Evolutionary conservation across 2,113 vertebrate species (phyloP), one percentile per base, ranked within the genome.

Genomic region (Heliornis fulica): DNA sequence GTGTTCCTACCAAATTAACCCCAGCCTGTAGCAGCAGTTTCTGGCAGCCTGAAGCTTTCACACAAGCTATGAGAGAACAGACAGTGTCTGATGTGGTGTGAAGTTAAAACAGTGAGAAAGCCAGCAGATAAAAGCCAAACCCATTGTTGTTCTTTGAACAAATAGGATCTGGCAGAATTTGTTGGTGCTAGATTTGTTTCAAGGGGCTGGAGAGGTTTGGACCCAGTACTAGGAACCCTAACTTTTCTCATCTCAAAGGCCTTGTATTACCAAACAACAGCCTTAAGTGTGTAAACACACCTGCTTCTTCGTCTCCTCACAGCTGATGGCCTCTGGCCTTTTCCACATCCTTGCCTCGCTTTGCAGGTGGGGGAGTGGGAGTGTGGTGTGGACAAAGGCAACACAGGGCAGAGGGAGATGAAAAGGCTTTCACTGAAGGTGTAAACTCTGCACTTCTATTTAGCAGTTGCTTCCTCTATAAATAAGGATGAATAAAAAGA

Each of bases 351-450:
- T 29, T 46, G 46, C 22, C 43, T 51, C 38, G 23, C 36, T 75
- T 15, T 74, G 16, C 29, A 19, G 9, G 2, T 70, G 22, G 2
- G 1, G n/a, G 38, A 10, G 7, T 79, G 43, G 85, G 48, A 83
- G 71, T 4, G 15, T 22, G 9, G 21, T 46, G 46, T 19, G 15
- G 3, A 7, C 5, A 6, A 68, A 64, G 63, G 17, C 63, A 76
- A 4, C 3, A 2, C 23, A 85, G 11, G 31, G 29, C 57, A 76
- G 61, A 83, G 23, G 26, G 43, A 0, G 0, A 38, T 70, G 15
- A 68, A 85, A 40, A 70, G 38, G 5, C 41, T 79, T 61, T 70
- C 41, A 63, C 18, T 3, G 4, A 7, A 5, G 13, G 13, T 50
- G 11, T 59, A 57, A 71, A 9, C 18, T 16, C 54, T 63, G 66